phyloP scores from a whole-genome alignment of 2,797 vertebrate species.

The Uromys caudimaculatus region DNA sequence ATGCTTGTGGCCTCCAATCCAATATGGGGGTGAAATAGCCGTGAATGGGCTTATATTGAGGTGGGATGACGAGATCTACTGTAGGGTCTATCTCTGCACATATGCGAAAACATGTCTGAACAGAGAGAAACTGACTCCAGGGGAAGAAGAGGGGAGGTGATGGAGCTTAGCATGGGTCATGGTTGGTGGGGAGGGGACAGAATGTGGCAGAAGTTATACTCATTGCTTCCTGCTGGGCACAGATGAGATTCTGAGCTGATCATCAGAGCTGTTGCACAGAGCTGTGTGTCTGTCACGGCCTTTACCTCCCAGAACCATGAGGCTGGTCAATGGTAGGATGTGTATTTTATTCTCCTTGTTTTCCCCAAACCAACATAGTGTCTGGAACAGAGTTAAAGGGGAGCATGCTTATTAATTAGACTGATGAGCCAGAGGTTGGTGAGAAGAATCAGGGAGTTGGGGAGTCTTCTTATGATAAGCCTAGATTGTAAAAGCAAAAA shows the following conservation, averaged over 20 bases:
- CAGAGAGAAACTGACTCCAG: not conserved
- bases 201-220: rapidly evolving
- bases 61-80: not conserved
- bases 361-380: not conserved
- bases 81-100: not conserved
- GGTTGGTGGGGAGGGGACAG: not conserved
- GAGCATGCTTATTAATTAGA: not conserved
- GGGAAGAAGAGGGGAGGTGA: not conserved
- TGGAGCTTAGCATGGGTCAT: no score
- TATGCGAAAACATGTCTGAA: not conserved
- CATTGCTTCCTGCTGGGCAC: not conserved
- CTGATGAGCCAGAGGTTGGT: not conserved
- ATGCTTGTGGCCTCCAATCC: not conserved
- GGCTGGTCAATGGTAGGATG: not conserved
- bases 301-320: not conserved
- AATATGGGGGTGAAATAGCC: not conserved
- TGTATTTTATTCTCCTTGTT: not conserved
- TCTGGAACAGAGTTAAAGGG: not conserved
- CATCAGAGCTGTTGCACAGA: not conserved
- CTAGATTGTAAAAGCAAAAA: not conserved
- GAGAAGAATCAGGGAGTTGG: not conserved
- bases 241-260: not conserved
- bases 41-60: not conserved
- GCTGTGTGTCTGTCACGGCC: not conserved
- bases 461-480: not conserved